Conservation (phyloP, 2,888 invertebrate genomes). For the Podabrus alpinus region DNA sequence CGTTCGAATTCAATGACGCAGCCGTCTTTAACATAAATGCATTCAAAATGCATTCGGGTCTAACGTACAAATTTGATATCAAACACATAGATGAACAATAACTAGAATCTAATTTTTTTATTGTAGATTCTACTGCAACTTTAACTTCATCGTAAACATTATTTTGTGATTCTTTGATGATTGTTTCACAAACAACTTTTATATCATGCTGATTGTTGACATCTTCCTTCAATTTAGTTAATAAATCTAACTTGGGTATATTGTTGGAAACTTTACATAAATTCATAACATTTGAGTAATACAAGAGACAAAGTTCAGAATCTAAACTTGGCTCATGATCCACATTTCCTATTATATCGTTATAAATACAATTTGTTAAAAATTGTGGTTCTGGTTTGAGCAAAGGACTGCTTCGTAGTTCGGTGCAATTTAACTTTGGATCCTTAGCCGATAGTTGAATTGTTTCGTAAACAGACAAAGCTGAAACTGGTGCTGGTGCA, state of each 20-base stretch:
- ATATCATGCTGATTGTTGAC: not conserved
- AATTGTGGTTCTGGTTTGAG: not conserved
- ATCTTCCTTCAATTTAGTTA: not conserved
- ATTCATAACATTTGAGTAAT: not conserved
- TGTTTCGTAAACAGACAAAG: not conserved
- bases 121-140: not conserved
- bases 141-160: not conserved
- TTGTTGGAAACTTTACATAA: not conserved
- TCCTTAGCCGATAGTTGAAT: not conserved
- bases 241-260: not conserved
- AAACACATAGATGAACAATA: not conserved
- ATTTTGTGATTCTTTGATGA: not conserved
- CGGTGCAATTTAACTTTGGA: not conserved
- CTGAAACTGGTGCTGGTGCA: not conserved
- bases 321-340: too few species aligned
- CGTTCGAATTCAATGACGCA: not conserved
- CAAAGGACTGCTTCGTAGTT: not conserved
- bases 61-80: not conserved
- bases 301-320: not conserved
- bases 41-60: not conserved
- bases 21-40: not conserved
- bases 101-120: not conserved
- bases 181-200: not conserved
- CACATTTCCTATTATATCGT: too few species aligned
- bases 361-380: not conserved